Conservation (phyloP, 2,113 vertebrate species). For the Heterotis niloticus region DNA sequence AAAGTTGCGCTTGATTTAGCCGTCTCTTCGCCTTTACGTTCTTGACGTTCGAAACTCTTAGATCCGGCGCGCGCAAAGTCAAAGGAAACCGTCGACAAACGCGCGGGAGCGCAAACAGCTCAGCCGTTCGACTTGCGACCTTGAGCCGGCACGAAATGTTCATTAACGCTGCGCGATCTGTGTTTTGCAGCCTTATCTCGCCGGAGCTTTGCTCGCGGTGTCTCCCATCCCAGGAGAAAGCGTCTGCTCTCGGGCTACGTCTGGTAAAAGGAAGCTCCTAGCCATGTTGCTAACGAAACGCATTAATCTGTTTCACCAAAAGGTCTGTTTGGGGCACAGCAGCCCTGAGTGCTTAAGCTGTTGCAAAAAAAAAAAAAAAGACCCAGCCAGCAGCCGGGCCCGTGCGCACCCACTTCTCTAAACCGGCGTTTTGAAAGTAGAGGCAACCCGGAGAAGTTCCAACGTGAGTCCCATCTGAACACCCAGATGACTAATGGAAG, state of each 20-base stretch:
- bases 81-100: not conserved
- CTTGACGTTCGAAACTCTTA: not conserved
- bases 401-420: not conserved
- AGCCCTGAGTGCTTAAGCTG: not conserved
- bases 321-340: not conserved
- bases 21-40: too few relatives aligned
- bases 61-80: not conserved
- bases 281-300: not conserved
- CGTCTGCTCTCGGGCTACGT: not conserved
- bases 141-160: not conserved
- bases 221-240: not conserved
- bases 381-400: not conserved
- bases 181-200: not conserved
- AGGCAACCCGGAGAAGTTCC: not conserved
- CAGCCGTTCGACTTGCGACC: too few relatives aligned
- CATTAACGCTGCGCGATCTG: not conserved
- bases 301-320: slow-evolving; percentile 10
- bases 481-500: slow-evolving; percentile 3
- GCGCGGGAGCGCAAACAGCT: too few relatives aligned
- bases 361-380: too few relatives aligned
- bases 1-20: too few relatives aligned
- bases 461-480: not conserved
- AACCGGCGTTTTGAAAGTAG: not conserved
- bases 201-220: not conserved
- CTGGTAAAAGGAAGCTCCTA: not conserved